phyloP scores from a whole-genome alignment of 2,888 invertebrate species.

The Pyrgus malvae region DNA sequence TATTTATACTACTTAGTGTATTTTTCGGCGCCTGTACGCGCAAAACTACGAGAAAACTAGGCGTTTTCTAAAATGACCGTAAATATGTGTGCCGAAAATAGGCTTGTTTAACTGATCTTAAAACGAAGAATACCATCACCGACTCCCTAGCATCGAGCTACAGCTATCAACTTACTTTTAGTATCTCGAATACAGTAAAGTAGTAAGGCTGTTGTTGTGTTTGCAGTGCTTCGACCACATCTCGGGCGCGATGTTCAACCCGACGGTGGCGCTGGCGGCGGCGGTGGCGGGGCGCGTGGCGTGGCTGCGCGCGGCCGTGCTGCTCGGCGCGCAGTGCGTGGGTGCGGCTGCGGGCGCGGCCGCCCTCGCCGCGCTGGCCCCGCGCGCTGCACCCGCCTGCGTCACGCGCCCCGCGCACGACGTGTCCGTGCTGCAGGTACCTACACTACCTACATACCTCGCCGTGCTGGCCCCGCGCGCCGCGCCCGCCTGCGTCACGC shows the following conservation, averaged over 20 bases:
- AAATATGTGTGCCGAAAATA: too few species aligned
- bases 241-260: slow-evolving; percentile 89
- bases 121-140: too few species aligned
- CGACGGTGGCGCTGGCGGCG: slow-evolving; percentile 86
- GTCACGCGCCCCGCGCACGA: slow-evolving; percentile 37
- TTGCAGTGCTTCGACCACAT: slow-evolving; percentile 87
- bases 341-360: slow-evolving; percentile 85
- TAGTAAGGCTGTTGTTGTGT: background rate
- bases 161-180: too few species aligned
- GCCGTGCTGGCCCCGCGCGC: too few species aligned
- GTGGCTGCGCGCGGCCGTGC: slow-evolving; percentile 57
- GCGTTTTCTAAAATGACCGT: too few species aligned
- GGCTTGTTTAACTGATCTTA: too few species aligned
- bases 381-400: slow-evolving; percentile 41
- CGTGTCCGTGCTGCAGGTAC: slow-evolving; percentile 59
- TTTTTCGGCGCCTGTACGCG: too few species aligned
- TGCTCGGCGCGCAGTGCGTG: too few species aligned
- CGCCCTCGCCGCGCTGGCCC: slow-evolving; percentile 67
- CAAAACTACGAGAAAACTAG: too few species aligned
- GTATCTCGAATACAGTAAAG: background rate
- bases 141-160: too few species aligned
- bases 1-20: too few species aligned
- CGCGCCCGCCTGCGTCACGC: too few species aligned
- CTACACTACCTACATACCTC: slow-evolving; percentile 48
- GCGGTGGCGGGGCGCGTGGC: slow-evolving; percentile 76